Evolutionary conservation across 2,888 invertebrate genomes (phyloP).

Genomic region (Xylota segnis): DNA sequence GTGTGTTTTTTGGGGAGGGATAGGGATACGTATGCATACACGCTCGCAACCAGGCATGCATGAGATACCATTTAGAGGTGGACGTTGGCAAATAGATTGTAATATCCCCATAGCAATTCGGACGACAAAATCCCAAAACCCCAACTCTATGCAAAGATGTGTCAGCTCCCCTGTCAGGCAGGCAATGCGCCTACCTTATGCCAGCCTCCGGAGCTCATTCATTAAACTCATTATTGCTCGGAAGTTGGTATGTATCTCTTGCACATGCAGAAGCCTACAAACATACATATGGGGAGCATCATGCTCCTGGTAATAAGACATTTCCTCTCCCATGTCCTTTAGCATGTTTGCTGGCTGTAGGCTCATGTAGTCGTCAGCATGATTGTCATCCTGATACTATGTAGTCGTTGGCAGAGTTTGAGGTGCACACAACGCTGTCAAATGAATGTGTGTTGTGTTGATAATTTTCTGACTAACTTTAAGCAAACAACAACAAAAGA

Average conservation of each 20-base stretch:
- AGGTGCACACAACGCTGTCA: slow-evolving; percentile 43
- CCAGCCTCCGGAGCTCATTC: slow-evolving; percentile 55
- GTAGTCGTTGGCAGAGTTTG: slow-evolving; percentile 16
- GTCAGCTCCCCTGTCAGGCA: slow-evolving; percentile 36
- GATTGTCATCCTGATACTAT: slow-evolving; percentile 45
- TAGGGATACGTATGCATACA: slow-evolving; percentile 15
- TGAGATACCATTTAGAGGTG: slow-evolving; percentile 52
- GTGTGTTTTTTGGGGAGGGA: slow-evolving; percentile 67
- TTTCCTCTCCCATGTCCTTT: slow-evolving; percentile 74
- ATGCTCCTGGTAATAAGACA: slow-evolving; percentile 76
- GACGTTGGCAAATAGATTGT: slow-evolving; percentile 67
- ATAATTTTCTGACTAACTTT: slow-evolving; percentile 78
- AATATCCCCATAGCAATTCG: slow-evolving; percentile 49
- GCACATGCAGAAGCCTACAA: slow-evolving; percentile 13
- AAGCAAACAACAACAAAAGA: slow-evolving; percentile 76
- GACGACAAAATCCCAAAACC: slow-evolving; percentile 37
- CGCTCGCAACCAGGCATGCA: slow-evolving; percentile 1
- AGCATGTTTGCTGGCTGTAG: slow-evolving; percentile 74
- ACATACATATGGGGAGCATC: slow-evolving; percentile 32
- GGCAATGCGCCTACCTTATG: not conserved
- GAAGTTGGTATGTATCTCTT: slow-evolving; percentile 48
- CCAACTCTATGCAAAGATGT: slow-evolving; percentile 65
- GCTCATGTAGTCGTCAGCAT: slow-evolving; percentile 71
- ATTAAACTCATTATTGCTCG: slow-evolving; percentile 76
- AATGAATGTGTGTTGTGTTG: slow-evolving; percentile 69